Evolutionary conservation across 2,888 invertebrate genomes (phyloP), one percentile per base, ranked within the genome.

Genomic region (Trichacis sp.): DNA sequence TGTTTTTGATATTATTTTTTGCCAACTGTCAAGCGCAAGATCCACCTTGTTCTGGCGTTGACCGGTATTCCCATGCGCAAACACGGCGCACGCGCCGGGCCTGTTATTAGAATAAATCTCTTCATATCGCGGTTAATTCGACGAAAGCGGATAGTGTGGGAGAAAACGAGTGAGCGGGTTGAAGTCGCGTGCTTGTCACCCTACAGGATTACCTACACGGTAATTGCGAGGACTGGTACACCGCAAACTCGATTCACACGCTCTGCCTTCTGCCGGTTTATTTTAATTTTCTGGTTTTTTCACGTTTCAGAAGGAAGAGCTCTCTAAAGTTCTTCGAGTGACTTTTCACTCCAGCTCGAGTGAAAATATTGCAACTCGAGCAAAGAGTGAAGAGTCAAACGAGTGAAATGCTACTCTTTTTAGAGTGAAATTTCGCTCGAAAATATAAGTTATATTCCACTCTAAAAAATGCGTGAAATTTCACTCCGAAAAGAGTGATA

Each of bases 31-130:
- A 68, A 50, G 43, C 49, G 33, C 64, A 64, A 54, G 50, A 51
- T 58, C 18, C 46, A 46, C 46, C 54, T 51, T 43, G 46, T 55
- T n/a, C 14, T 29, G 19, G 15, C 29, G 38, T 12, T 18, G 48
- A 54, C 40, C 40, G 40, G 12, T 14, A 46, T 40, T 52, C 61
- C 15, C 29, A 38, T 40, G 45, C 20, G 38, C 19, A 47, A 54
- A 60, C 49, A 50, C 8, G 14, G 20, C 15, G 60, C 64, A 64
- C 63, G 67, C 62, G 63, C 19, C 66, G 51, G 64, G 52, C 63
- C 64, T 78, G 77, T 79, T 80, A 78, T 79, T 77, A 78, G 77
- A 78, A 77, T 72, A 78, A 80, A 81, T 80, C 80, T 73, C 68
- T 53, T 64, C 67, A 73, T 73, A 72, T 74, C 70, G 71, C 68